Evolutionary conservation across 1,140 invertebrate species (phyloP), one percentile per base, ranked within the genome.

Genomic region (Rhagoletis zephyria): DNA sequence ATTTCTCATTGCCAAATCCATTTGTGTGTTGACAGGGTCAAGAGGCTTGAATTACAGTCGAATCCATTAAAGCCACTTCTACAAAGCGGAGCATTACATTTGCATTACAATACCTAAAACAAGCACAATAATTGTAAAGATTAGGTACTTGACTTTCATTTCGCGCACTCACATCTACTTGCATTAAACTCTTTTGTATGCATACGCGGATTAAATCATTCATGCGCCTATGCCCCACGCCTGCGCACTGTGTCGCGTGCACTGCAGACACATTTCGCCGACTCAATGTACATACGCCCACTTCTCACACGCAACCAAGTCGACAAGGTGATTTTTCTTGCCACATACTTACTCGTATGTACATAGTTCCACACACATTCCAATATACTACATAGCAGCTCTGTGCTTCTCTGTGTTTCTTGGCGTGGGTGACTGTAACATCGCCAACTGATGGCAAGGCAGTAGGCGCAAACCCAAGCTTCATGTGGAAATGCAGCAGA

Each of bases 51-150:
- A 81, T 81, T 81, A n/a, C 9, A 48, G n/a, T 40, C 70, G 45
- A 70, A 70, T 70, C 40, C 14, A 30, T 56, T 56, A 81, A 40
- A 14, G 4, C 1, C 74, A 56, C 10, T 81, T 81, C 74, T 9
- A 51, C 19, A 81, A 56, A 56, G 10, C 16, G 48, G 9, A 4
- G 7, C 9, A 81, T 56, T 30, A 81, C 70, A 81, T 81, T 81
- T 81, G 74, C 74, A 81, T 51, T 81, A 81, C 74, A 81, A 81
- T 81, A 56, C 14, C n/a, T 51, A 59, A 81, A 81, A 81, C 74
- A 81, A 81, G 16, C n/a, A 81, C 74, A 59, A 81, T 48, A 81
- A 81, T 59, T 81, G 74, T 3, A 56, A 14, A 81, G 14, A 30
- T 59, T 56, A 59, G 56, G n/a, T 59, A 30, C 1, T 81, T 81